Conservation (phyloP, 2,113 vertebrate species). For the Actinemys pallida region DNA sequence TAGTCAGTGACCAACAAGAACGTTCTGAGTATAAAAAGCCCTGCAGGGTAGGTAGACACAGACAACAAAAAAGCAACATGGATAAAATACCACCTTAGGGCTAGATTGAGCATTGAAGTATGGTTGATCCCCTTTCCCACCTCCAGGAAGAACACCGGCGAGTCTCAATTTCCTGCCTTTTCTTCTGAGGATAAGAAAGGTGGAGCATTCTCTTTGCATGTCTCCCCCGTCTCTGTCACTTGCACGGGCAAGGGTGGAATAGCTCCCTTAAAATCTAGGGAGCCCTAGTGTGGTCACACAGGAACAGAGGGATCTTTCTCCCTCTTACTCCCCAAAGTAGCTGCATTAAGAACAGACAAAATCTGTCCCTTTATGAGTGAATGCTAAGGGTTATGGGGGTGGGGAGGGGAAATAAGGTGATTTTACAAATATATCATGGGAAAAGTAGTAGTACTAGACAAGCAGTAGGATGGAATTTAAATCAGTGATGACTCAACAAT, state of each 20-base stretch:
- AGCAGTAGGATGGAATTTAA: background rate
- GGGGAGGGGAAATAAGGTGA: background rate
- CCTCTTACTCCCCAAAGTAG: background rate
- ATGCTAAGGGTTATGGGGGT: background rate
- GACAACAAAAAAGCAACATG: background rate
- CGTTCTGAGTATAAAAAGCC: background rate
- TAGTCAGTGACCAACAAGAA: background rate
- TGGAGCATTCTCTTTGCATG: background rate
- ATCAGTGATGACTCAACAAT: background rate
- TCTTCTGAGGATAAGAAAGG: background rate
- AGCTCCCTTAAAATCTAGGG: background rate
- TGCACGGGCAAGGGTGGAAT: background rate
- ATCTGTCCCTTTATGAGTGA: background rate
- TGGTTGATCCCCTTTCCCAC: too few relatives aligned
- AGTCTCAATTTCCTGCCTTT: background rate
- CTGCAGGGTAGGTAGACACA: background rate
- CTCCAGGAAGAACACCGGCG: background rate
- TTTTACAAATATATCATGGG: background rate
- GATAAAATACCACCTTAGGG: too few relatives aligned
- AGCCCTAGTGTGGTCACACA: background rate
- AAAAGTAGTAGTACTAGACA: background rate
- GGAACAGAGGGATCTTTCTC: background rate
- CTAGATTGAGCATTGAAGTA: too few relatives aligned
- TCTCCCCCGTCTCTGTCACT: background rate
- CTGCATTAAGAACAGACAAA: background rate